Evolutionary conservation across 2,888 invertebrate species (phyloP).

Genomic region (Tethea ocularis): DNA sequence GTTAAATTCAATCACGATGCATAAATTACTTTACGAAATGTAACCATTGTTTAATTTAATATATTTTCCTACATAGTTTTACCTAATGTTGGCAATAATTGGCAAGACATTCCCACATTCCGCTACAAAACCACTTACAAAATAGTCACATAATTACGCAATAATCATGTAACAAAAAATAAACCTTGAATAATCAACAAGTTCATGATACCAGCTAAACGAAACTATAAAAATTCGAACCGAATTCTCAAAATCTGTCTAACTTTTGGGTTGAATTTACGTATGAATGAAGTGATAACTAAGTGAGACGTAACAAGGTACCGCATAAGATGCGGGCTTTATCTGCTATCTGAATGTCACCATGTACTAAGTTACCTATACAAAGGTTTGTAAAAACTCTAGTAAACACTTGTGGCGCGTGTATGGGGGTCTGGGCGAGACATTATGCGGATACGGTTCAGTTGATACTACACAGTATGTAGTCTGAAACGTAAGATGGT

Average conservation of each 20-base stretch:
- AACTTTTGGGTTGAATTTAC: not conserved
- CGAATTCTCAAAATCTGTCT: not conserved
- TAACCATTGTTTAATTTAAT: not conserved
- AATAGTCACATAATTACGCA: constrained; percentile 6
- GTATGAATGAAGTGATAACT: constrained; percentile 22
- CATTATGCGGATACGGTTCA: constrained; percentile 20
- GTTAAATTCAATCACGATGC: not conserved
- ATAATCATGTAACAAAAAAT: constrained; percentile 27
- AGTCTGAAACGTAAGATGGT: not conserved
- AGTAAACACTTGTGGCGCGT: constrained; percentile 59
- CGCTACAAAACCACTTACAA: not conserved
- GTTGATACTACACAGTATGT: constrained; percentile 18
- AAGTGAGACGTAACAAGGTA: constrained; percentile 29
- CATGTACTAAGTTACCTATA: constrained; percentile 34
- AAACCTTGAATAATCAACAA: constrained; percentile 57
- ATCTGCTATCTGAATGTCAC: constrained; percentile 52
- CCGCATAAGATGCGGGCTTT: constrained; percentile 66
- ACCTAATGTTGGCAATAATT: not conserved
- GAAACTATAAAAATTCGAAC: constrained; percentile 6
- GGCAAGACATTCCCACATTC: not conserved
- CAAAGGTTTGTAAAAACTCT: constrained; percentile 42
- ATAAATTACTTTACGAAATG: not conserved
- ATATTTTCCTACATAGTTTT: not conserved
- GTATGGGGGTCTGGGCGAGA: constrained; percentile 56
- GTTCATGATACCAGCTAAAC: constrained; percentile 48